phyloP scores from a whole-genome alignment of 2,797 vertebrate genomes.

The Alosa sapidissima region DNA sequence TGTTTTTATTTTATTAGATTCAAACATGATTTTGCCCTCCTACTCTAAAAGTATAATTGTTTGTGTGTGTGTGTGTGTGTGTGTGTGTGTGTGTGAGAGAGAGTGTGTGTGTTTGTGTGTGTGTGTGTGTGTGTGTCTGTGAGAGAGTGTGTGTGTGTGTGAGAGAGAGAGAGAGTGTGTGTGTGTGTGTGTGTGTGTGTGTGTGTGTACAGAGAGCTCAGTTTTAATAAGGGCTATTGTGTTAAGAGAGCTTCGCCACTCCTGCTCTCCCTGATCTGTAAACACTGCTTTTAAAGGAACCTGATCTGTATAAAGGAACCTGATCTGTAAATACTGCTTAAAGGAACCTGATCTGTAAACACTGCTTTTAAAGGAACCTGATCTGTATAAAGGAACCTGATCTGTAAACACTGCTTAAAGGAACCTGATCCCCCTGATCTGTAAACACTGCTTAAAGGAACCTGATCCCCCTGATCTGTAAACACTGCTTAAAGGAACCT shows the following conservation, averaged over 20 bases:
- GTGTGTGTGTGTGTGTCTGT: background rate
- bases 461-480: too few species aligned
- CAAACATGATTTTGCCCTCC: background rate
- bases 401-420: background rate
- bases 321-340: too few species aligned
- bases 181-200: constrained; percentile 1
- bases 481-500: too few species aligned
- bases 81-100: background rate
- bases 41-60: background rate
- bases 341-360: too few species aligned
- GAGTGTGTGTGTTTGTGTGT: background rate
- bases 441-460: too few species aligned
- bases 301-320: too few species aligned
- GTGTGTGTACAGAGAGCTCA: constrained; percentile 44
- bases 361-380: too few species aligned
- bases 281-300: background rate
- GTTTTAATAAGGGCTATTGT: too few species aligned
- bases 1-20: background rate
- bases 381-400: background rate
- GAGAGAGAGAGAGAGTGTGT: too few species aligned
- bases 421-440: too few species aligned
- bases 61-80: background rate
- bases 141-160: constrained; percentile 36
- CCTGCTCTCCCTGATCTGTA: background rate
- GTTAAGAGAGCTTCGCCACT: too few species aligned